These are phyloP conservation scores for Ctenopoma multispine DNA, from an alignment of 2,797 vertebrate genomes.

Conservation along the genomic window DNA sequence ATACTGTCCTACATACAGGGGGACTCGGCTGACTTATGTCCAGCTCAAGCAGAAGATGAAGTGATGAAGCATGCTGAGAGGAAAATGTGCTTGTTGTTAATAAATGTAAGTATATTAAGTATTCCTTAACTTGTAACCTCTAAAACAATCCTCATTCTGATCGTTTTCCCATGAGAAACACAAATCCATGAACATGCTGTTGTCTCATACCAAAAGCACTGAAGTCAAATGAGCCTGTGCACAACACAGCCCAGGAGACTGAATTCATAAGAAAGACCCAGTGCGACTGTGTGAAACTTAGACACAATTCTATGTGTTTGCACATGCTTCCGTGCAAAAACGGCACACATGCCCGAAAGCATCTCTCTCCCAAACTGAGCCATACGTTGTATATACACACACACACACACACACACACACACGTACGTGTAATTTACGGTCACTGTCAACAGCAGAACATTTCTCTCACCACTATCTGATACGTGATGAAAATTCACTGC, in stretches of 20 bases:
- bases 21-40: constrained; percentile 34
- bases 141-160: constrained; percentile 7
- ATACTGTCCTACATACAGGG: constrained; percentile 81
- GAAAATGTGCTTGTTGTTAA: background rate
- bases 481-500: constrained; percentile 61
- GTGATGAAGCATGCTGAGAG: background rate
- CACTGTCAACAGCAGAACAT: constrained; percentile 66
- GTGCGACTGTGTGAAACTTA: constrained; percentile 23
- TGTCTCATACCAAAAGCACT: constrained; percentile 18
- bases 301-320: constrained; percentile 28
- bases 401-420: constrained; percentile 24
- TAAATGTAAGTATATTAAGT: constrained; percentile 5
- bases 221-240: constrained; percentile 31
- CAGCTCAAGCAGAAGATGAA: constrained; percentile 17
- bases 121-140: constrained; percentile 25
- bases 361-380: constrained; percentile 49
- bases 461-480: constrained; percentile 71
- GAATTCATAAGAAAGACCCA: constrained; percentile 35
- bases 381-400: constrained; percentile 54
- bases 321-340: constrained; percentile 2
- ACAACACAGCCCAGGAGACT: constrained; percentile 28
- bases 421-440: constrained; percentile 70
- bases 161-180: constrained; percentile 1
- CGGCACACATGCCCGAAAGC: constrained; percentile 33
- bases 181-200: constrained; percentile 18